Conservation (phyloP, 2,888 invertebrate species). For the Beris chalybata region DNA sequence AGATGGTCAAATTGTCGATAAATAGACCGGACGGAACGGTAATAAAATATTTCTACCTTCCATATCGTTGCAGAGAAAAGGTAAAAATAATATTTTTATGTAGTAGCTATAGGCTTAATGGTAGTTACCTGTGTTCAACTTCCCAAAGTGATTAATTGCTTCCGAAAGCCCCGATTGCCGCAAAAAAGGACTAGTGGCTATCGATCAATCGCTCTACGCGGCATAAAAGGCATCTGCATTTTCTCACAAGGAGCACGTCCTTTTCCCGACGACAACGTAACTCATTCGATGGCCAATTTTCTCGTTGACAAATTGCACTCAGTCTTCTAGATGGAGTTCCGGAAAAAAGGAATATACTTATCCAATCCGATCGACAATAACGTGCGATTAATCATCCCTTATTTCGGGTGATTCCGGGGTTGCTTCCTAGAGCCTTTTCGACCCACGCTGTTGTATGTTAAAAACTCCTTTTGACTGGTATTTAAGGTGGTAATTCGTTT, state of each 20-base stretch:
- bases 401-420: no score
- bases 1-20: conserved; percentile 26
- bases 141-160: conserved; percentile 30
- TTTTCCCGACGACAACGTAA: not conserved
- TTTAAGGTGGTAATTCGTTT: no score
- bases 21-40: conserved; percentile 27
- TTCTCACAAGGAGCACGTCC: conserved; percentile 15
- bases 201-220: conserved; percentile 28
- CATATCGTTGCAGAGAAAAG: not conserved
- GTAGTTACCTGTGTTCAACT: conserved; percentile 8
- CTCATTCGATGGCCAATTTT: conserved; percentile 29
- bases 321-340: not conserved
- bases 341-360: not conserved
- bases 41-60: conserved; percentile 14
- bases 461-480: no score
- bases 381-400: conserved; percentile 24
- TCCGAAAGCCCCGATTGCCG: conserved; percentile 25
- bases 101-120: not conserved
- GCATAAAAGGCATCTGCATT: conserved; percentile 32
- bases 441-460: no score
- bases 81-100: not conserved
- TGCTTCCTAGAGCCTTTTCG: no score
- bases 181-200: conserved; percentile 11
- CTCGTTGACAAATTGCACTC: conserved; percentile 27
- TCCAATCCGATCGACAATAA: conserved; percentile 21